Evolutionary conservation across 2,888 invertebrate species (phyloP).

Genomic region (Agriotes lineatus): DNA sequence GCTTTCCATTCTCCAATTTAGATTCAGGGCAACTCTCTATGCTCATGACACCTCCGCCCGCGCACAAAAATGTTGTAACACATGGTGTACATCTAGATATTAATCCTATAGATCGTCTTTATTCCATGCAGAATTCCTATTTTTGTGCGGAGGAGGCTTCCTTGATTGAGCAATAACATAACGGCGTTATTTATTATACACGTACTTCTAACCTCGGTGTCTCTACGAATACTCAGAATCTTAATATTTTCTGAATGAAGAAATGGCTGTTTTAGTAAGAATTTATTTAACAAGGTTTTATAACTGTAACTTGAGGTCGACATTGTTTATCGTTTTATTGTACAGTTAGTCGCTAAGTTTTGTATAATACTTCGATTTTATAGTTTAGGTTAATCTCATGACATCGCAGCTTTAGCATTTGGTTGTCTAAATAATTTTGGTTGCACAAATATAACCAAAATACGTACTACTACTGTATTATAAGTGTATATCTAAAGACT

Average conservation of each 20-base stretch:
- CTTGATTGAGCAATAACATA: conserved; percentile 55
- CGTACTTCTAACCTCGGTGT: too few relatives aligned
- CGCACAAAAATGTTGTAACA: conserved; percentile 63
- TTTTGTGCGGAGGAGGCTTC: conserved; percentile 70
- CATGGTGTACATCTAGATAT: conserved; percentile 49
- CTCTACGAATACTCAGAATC: too few relatives aligned
- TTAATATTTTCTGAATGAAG: too few relatives aligned
- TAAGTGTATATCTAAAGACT: background rate
- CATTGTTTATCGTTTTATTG: too few relatives aligned
- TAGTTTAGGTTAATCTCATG: too few relatives aligned
- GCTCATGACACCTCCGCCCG: conserved; percentile 61
- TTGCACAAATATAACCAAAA: background rate
- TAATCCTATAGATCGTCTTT: conserved; percentile 74
- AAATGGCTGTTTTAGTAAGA: too few relatives aligned
- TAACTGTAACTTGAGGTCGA: too few relatives aligned
- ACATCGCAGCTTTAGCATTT: too few relatives aligned
- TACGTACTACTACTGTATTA: background rate
- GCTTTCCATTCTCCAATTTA: conserved; percentile 52
- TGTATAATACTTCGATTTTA: too few relatives aligned
- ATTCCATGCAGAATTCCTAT: conserved; percentile 76
- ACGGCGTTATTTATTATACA: background rate
- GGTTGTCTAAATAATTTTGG: too few relatives aligned
- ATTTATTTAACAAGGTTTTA: too few relatives aligned
- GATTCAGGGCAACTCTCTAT: conserved; percentile 56
- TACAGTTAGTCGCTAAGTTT: too few relatives aligned